Conservation (phyloP, 2,797 vertebrate species). For the Syndactyla subalaris region DNA sequence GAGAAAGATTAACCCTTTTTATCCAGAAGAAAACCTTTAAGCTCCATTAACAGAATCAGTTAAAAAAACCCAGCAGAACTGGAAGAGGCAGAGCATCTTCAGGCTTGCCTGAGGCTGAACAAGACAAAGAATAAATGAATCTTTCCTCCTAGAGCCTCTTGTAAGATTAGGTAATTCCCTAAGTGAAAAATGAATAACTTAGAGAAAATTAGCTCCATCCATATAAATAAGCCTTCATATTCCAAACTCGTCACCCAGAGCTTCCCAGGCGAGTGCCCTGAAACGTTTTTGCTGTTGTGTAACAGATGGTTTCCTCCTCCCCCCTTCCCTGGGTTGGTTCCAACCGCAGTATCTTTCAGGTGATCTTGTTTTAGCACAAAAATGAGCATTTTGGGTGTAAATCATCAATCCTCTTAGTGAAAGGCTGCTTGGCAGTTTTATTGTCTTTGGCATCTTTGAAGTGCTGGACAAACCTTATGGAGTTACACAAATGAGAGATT, state of each 20-base stretch:
- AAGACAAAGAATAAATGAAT: slow-evolving; percentile 62
- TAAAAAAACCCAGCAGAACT: background rate
- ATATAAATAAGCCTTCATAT: slow-evolving; percentile 46
- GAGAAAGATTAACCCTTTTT: slow-evolving; percentile 49
- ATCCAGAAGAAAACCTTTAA: background rate
- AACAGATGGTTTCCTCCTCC: slow-evolving; percentile 70
- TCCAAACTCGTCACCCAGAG: slow-evolving; percentile 33
- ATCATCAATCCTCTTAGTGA: slow-evolving; percentile 19
- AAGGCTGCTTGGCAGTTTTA: slow-evolving; percentile 38
- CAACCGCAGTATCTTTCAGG: slow-evolving; percentile 60
- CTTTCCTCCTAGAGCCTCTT: slow-evolving; percentile 30
- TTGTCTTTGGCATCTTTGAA: slow-evolving; percentile 36
- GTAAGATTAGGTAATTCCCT: slow-evolving; percentile 64
- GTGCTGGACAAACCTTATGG: slow-evolving; percentile 7
- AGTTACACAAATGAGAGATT: slow-evolving; percentile 31
- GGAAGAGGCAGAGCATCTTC: slow-evolving; percentile 29
- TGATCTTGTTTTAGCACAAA: slow-evolving; percentile 65
- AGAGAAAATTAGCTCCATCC: slow-evolving; percentile 43
- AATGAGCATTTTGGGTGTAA: slow-evolving; percentile 63
- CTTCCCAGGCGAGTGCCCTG: slow-evolving; percentile 37
- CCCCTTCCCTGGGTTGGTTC: slow-evolving; percentile 33
- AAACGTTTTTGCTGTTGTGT: slow-evolving; percentile 58
- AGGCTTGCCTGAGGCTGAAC: slow-evolving; percentile 47
- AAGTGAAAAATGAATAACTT: slow-evolving; percentile 49
- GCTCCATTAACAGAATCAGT: slow-evolving; percentile 12